Evolutionary conservation across 2,888 invertebrate genomes (phyloP), one percentile per base, ranked within the genome.

Genomic region (Orchestes rusci): DNA sequence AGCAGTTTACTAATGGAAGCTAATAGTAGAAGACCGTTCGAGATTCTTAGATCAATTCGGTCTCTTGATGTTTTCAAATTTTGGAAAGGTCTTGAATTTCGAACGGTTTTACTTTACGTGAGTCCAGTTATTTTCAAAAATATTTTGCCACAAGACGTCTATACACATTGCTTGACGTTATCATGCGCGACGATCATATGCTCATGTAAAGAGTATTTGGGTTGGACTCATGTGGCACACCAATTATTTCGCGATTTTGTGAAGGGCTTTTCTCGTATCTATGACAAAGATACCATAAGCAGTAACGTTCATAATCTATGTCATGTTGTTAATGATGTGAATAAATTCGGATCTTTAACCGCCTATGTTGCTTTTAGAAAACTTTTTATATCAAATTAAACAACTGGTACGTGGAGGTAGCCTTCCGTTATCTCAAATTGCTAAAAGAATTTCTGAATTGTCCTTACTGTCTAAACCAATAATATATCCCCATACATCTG

Each of bases 251-350:
- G n/a, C n/a, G n/a, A n/a, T n/a, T n/a, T n/a, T n/a, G n/a, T n/a
- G n/a, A n/a, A n/a, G n/a, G n/a, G n/a, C n/a, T n/a, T n/a, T n/a
- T n/a, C n/a, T n/a, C n/a, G n/a, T n/a, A n/a, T n/a, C n/a, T n/a
- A n/a, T n/a, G n/a, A n/a, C n/a, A n/a, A n/a, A n/a, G 33, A 41
- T 18, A 30, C 41, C 8, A 33, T 41, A 33, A 41, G 32, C 18
- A 32, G 32, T 19, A 40, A 40, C 31, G 33, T 32, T 15, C 40
- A 40, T 16, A 40, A 40, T 27, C 34, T 41, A 16, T 33, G 33
- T n/a, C 39, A 39, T 31, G 31, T 39, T 18, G 30, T 39, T 29
- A 18, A 29, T 13, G 39, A 39, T 16, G 39, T 39, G 8, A 29
- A 4, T 36, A 28, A 23, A 23, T 23, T 23, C 10, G 23, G 23